A percentile compares a stretch with the other conserved stretches of the same genome.
These are phyloP conservation scores for Asobara japonica DNA, from an alignment of 1,140 invertebrate species.

Conservation along the genomic window DNA sequence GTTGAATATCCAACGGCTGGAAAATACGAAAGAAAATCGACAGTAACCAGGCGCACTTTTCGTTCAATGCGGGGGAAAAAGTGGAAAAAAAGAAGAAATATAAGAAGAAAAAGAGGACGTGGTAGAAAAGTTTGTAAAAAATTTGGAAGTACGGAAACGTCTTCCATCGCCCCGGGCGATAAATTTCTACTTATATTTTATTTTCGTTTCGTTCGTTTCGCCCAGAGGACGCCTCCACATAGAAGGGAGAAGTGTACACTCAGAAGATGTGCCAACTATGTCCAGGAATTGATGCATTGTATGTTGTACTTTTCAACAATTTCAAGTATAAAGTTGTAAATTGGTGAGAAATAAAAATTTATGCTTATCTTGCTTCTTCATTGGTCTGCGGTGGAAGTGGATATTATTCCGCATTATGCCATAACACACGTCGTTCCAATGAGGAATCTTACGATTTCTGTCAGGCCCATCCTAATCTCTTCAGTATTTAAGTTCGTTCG, in stretches of 20 bases:
- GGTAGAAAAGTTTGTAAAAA: slow-evolving; percentile 67
- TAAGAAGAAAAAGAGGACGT: slow-evolving; percentile 36
- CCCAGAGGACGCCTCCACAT: background rate
- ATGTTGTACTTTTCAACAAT: background rate
- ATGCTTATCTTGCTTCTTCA: background rate
- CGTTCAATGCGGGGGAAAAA: slow-evolving; percentile 8
- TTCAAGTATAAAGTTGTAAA: background rate
- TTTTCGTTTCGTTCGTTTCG: slow-evolving; percentile 62
- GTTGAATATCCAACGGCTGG: slow-evolving; percentile 44
- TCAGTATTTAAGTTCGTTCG: too few species aligned
- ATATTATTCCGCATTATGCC: too few species aligned
- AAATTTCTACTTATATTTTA: slow-evolving; percentile 69
- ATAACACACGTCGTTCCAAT: too few species aligned
- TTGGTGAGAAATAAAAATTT: background rate
- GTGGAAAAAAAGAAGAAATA: background rate
- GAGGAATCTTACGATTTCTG: too few species aligned
- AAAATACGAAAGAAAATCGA: slow-evolving; percentile 58
- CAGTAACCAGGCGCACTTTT: slow-evolving; percentile 41
- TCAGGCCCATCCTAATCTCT: too few species aligned
- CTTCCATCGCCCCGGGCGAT: slow-evolving; percentile 65
- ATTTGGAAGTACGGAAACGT: slow-evolving; percentile 68
- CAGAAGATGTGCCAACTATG: background rate
- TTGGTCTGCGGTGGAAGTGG: too few species aligned
- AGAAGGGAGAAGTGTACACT: background rate
- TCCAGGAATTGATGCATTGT: slow-evolving; percentile 6